Percentiles rank a stretch among this genome's conserved stretches.
These are phyloP conservation scores for Ranitomeya variabilis DNA, from an alignment of 2,113 vertebrate genomes.

Conservation along the genomic window DNA sequence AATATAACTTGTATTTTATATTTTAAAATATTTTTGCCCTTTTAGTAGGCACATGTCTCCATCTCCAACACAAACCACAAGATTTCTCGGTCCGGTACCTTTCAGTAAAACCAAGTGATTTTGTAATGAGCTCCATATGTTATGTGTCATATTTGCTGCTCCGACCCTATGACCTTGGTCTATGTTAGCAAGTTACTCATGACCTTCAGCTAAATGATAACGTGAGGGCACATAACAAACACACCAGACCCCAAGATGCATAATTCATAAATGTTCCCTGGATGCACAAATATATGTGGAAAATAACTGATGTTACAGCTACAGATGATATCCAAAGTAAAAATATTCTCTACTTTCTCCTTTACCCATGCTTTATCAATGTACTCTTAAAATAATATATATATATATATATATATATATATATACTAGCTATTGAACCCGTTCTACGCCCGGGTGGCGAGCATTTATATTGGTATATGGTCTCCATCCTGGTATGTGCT, in stretches of 20 bases:
- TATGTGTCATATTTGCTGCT: not conserved
- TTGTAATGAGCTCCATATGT: conserved; percentile 17
- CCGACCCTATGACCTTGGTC: not conserved
- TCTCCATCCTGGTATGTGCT: too few relatives aligned
- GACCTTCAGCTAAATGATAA: not conserved
- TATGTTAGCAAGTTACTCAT: not conserved
- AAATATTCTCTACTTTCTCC: too few relatives aligned
- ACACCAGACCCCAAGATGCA: not conserved
- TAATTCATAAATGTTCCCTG: not conserved
- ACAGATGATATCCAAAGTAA: not conserved
- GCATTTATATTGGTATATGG: too few relatives aligned
- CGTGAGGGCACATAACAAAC: not conserved
- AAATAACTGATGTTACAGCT: not conserved
- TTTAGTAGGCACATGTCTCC: not conserved
- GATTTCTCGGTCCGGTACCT: not conserved
- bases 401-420: not conserved
- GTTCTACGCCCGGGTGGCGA: too few relatives aligned
- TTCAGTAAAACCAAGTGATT: not conserved
- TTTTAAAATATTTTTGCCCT: not conserved
- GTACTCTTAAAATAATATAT: not conserved
- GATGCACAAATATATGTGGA: not conserved
- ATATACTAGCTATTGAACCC: too few relatives aligned
- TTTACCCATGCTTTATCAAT: too few relatives aligned
- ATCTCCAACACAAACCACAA: not conserved
- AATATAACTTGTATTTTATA: too few relatives aligned